phyloP scores from a whole-genome alignment of 2,888 invertebrate genomes.

The Proisotoma minuta region DNA sequence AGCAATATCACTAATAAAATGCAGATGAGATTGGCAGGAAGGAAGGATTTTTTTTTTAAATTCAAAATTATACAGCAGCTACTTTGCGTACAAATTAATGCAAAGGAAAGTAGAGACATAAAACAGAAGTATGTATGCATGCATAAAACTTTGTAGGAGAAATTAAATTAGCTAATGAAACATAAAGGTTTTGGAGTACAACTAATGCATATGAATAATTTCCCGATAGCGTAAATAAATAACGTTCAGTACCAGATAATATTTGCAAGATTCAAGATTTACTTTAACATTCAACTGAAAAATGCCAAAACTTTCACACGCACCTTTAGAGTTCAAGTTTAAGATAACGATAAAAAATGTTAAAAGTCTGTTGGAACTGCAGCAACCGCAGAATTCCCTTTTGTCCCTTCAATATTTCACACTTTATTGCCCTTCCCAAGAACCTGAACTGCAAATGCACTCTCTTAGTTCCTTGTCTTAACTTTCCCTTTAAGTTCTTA shows the following conservation, averaged over 20 bases:
- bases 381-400: neutral
- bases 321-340: constrained; percentile 4
- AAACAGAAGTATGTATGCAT: too few relatives aligned
- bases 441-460: neutral
- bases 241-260: too few relatives aligned
- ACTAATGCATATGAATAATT: too few relatives aligned
- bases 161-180: too few relatives aligned
- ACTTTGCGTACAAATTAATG: too few relatives aligned
- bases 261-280: neutral
- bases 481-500: neutral
- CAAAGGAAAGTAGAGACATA: too few relatives aligned
- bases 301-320: neutral
- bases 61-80: too few relatives aligned
- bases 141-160: too few relatives aligned
- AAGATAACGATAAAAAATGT: constrained; percentile 1
- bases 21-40: too few relatives aligned
- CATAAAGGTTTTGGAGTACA: too few relatives aligned
- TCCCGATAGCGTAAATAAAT: too few relatives aligned
- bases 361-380: neutral
- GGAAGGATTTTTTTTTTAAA: too few relatives aligned
- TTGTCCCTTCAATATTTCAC: neutral
- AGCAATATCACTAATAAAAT: neutral
- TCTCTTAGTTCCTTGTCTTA: neutral
- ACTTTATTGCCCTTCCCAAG: neutral
- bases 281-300: neutral